phyloP scores from a whole-genome alignment of 2,113 vertebrate genomes.

The Synodontis membranacea region DNA sequence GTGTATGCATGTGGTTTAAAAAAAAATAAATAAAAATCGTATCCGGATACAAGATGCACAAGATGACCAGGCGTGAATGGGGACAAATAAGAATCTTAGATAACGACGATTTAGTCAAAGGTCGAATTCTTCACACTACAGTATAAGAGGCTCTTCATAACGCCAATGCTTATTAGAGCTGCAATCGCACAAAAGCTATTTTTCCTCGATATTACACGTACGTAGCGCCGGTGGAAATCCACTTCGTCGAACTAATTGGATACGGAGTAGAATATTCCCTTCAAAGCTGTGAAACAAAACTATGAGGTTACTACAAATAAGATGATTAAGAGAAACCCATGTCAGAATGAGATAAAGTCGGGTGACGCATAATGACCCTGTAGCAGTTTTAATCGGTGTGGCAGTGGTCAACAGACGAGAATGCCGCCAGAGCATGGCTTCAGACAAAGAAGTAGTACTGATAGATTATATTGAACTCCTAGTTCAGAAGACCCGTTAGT shows the following conservation, averaged over 20 bases:
- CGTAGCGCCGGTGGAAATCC: background rate
- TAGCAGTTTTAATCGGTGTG: background rate
- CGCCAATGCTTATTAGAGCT: constrained; percentile 26
- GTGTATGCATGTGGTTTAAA: background rate
- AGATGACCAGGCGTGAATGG: background rate
- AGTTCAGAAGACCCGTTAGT: background rate
- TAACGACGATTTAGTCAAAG: constrained; percentile 17
- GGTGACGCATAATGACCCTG: background rate
- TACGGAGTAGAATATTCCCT: background rate
- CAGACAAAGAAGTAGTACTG: background rate
- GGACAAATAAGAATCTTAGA: background rate
- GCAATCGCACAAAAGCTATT: background rate
- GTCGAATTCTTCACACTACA: constrained; percentile 6
- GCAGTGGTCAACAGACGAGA: background rate
- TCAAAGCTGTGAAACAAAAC: background rate
- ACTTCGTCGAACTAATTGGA: background rate
- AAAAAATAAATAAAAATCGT: background rate
- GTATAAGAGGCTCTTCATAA: constrained; percentile 36
- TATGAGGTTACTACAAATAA: background rate
- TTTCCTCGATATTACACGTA: background rate
- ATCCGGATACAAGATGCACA: background rate
- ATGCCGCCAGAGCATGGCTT: constrained; percentile 7
- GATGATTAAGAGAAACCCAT: background rate
- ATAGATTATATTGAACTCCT: background rate
- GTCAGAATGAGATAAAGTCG: background rate